Evolutionary conservation across 1,140 invertebrate species (phyloP).

Genomic region (Dysdera silvatica): DNA sequence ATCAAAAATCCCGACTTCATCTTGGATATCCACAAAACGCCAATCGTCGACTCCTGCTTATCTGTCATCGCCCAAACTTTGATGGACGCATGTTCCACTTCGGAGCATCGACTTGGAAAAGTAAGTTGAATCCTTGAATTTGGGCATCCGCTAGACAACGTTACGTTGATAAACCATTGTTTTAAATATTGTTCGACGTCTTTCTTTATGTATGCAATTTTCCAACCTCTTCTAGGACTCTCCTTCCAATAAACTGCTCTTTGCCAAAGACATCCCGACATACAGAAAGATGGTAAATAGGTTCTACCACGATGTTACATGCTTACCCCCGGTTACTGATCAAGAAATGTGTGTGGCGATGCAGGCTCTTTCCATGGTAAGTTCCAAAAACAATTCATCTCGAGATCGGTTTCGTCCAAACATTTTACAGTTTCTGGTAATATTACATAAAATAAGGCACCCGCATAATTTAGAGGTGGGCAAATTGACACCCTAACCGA

Average conservation of each 20-base stretch:
- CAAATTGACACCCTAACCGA: too few relatives aligned
- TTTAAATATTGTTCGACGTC: too few relatives aligned
- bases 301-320: conserved; percentile 36
- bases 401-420: too few relatives aligned
- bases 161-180: too few relatives aligned
- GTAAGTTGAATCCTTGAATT: conserved; percentile 2
- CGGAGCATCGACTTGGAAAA: conserved; percentile 27
- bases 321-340: conserved; percentile 34
- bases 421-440: too few relatives aligned
- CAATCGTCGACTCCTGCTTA: conserved; percentile 81
- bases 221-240: conserved; percentile 34
- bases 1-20: conserved; percentile 96
- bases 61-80: conserved; percentile 93
- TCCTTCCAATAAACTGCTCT: conserved; percentile 42
- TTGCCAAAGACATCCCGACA: conserved; percentile 38
- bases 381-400: too few relatives aligned
- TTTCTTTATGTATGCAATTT: too few relatives aligned
- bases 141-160: too few relatives aligned
- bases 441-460: too few relatives aligned
- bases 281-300: conserved; percentile 36
- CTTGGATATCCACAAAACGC: conserved; percentile 90
- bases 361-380: conserved; percentile 35
- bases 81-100: conserved; percentile 58
- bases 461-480: too few relatives aligned
- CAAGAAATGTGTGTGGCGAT: conserved; percentile 35